Percentiles rank a stretch among this genome's conserved stretches.
These are phyloP conservation scores for Zaprionus inermis DNA, from an alignment of 1,140 invertebrate species.

Conservation along the genomic window DNA sequence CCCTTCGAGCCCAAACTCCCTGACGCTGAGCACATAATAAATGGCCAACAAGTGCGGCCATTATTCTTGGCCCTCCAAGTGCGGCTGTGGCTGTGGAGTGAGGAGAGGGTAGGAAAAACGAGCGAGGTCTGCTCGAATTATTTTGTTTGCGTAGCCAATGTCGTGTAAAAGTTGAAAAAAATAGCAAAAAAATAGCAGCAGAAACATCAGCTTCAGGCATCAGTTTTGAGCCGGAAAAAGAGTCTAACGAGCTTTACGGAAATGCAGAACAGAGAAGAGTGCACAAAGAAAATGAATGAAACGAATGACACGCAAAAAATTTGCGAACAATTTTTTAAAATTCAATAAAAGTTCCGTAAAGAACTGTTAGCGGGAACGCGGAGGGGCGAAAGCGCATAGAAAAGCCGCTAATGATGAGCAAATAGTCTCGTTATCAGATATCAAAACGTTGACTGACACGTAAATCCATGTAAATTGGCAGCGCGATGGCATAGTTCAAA, in stretches of 20 bases:
- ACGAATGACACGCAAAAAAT: constrained; percentile 24
- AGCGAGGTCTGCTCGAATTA: constrained; percentile 23
- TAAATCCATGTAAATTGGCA: constrained; percentile 33
- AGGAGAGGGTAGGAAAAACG: no score
- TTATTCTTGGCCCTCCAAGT: constrained; percentile 52
- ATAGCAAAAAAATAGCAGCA: constrained; percentile 12
- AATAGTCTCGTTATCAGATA: constrained; percentile 61
- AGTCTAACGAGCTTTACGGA: constrained; percentile 68
- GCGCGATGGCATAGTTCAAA: background rate
- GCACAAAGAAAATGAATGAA: constrained; percentile 22
- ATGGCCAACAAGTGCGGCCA: constrained; percentile 60
- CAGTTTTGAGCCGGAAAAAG: constrained; percentile 18
- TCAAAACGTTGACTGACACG: constrained; percentile 33
- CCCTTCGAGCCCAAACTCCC: background rate
- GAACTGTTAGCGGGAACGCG: constrained; percentile 1
- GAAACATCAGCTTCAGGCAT: constrained; percentile 14
- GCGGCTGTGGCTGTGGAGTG: background rate
- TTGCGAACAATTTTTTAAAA: constrained; percentile 46
- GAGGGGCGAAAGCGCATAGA: background rate
- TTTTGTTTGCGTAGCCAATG: constrained; percentile 70
- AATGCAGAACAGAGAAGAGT: constrained; percentile 43
- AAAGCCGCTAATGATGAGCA: constrained; percentile 61
- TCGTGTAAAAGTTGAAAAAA: constrained; percentile 50
- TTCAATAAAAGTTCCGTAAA: constrained; percentile 45
- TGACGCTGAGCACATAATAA: constrained; percentile 34